These are phyloP conservation scores for Bembecia ichneumoniformis DNA, from an alignment of 2,888 invertebrate species.

Conservation along the genomic window DNA sequence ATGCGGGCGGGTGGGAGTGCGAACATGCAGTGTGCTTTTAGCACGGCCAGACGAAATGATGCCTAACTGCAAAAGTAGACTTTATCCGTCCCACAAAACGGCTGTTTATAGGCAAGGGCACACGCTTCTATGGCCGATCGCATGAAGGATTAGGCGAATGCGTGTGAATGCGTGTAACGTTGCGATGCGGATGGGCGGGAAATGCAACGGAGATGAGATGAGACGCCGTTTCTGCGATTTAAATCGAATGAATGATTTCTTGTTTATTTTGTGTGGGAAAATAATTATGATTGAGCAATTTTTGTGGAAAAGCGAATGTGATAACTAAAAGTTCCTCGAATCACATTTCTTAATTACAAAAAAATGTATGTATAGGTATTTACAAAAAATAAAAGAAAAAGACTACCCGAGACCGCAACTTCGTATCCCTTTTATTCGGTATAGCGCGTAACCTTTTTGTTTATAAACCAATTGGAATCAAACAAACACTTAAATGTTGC, in stretches of 20 bases:
- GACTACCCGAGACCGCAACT: too few relatives aligned
- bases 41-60: conserved; percentile 68
- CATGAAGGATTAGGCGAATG: conserved; percentile 66
- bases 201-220: conserved; percentile 36
- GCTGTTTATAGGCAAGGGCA: conserved; percentile 44
- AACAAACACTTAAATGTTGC: too few relatives aligned
- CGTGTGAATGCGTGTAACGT: conserved; percentile 65
- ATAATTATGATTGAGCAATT: background rate
- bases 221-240: conserved; percentile 34
- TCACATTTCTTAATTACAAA: too few relatives aligned
- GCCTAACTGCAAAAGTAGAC: conserved; percentile 58
- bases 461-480: too few relatives aligned
- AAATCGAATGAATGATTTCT: conserved; percentile 31
- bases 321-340: too few relatives aligned
- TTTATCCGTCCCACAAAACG: conserved; percentile 62
- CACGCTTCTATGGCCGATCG: conserved; percentile 60
- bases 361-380: too few relatives aligned
- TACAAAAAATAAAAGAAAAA: too few relatives aligned
- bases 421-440: too few relatives aligned
- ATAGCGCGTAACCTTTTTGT: too few relatives aligned
- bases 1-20: conserved; percentile 68
- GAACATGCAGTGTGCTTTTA: conserved; percentile 70
- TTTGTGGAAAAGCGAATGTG: too few relatives aligned
- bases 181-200: conserved; percentile 58
- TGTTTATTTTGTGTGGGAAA: conserved; percentile 18